Base-by-base conservation (phyloP, 1,140 invertebrate species). In the Ericerus pela region DNA sequence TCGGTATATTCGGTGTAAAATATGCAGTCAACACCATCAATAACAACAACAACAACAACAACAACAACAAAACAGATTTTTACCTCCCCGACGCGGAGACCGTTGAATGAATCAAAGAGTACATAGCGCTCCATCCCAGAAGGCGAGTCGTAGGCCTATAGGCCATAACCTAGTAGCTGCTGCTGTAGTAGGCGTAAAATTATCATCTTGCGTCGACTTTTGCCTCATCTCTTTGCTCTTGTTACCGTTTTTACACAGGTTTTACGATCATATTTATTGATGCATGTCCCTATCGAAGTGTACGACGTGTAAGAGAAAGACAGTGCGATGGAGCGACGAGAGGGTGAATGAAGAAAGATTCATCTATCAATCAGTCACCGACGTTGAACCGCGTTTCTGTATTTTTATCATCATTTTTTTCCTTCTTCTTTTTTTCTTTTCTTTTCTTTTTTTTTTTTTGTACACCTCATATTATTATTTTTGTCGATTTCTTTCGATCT, bases 311-410 rank as follows among this genome's bases (percentile, higher is more conserved):
- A n/a, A n/a, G n/a, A n/a, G n/a, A n/a, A n/a, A n/a, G n/a, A n/a
- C n/a, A n/a, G n/a, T n/a, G n/a, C n/a, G n/a, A n/a, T n/a, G n/a
- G n/a, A n/a, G n/a, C n/a, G n/a, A n/a, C n/a, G n/a, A n/a, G n/a
- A n/a, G n/a, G n/a, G n/a, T n/a, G n/a, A n/a, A 47, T 16, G 3
- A 47, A 38, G 14, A 38, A 38, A 38, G 41, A 47, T 47, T 47
- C 41, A 16, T 47, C 41, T 47, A 47, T 41, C 41, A 47, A 47
- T 47, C 41, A 47, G 41, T 22, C 41, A 47, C 41, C 41, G 41
- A 47, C 20, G 16, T 47, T 47, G 41, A 47, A 47, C 41, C 16
- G 41, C 26, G 22, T 47, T 47, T 47, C 20, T 24, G 4, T 47
- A 47, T 47, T 47, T 47, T 47, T 24, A 47, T 47, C 41, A 16